Evolutionary conservation across 2,797 vertebrate species (phyloP), one percentile per base, ranked within the genome.

Genomic region (Novumbra hubbsi): DNA sequence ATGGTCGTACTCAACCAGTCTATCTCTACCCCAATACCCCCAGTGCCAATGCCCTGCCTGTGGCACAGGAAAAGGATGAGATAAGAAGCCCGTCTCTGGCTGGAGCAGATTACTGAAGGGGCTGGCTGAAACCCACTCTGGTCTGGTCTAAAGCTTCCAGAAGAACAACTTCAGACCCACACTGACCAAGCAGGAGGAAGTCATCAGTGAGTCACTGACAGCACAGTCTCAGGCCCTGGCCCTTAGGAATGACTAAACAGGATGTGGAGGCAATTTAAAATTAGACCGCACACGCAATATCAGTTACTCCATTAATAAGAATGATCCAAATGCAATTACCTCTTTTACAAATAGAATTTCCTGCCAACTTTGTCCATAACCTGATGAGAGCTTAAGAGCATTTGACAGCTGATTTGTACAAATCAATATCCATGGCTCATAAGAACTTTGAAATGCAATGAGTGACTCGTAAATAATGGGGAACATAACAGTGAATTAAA

Each of bases 61-160:
- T 49, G 32, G 21, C 60, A 72, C 34, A 63, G 78, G 63, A 50
- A 68, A 63, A 8, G 2, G 28, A 28, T 17, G 76, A 72, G 84
- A 86, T 86, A 84, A 84, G 65, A 70, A 76, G 55, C 52, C 38
- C 3, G 55, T 24, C 21, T 68, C 77, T 75, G 78, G 64, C 72
- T 79, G 69, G 57, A 71, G 52, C 55, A 81, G 80, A 79, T 86
- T 75, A 82, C 75, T 68, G 57, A 64, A 74, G 55, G 45, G 38
- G 28, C 68, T 68, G 71, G 16, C 66, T 66, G 55, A n/a, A 55
- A 24, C 21, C 19, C 4, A 4, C 55, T 60, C 55, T 60, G 21
- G 55, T 57, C 55, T 57, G 21, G 55, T 45, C 41, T 38, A 38
- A 38, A 55, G 52, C n/a, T 7, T 19, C 52, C 52, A 55, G 52